Base-by-base conservation (phyloP, 2,113 vertebrate genomes). In the Vulpes lagopus region DNA sequence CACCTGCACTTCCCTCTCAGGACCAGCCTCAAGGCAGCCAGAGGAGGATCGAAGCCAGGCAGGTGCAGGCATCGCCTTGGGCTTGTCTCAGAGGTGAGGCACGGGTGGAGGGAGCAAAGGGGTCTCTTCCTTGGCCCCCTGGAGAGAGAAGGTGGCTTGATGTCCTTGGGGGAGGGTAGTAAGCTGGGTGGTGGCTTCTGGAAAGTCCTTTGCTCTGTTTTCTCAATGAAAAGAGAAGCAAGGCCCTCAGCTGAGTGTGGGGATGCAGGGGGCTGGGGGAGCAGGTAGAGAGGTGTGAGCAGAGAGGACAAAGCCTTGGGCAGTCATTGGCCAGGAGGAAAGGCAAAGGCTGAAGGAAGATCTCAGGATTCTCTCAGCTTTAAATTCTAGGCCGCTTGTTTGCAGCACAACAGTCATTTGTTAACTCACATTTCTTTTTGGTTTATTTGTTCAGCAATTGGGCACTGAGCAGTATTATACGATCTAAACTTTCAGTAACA, bases 271-370 rank as follows among this genome's bases (percentile, higher is more conserved):
- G 20, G 11, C 6, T 17, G 35, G 43, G 78, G 69, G 59, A 80
- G 35, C 32, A 30, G 17, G 23, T 17, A 20, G 20, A 27, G 69
- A 10, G 38, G 69, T 10, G 1, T 35, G 55, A 14, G 25, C 53
- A 11, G 30, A 51, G 67, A 53, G 92, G 5, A n/a, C 55, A 32
- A 2, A 38, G 6, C 7, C 35, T 35, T 35, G 60, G 27, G 43
- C 16, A 2, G 14, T 22, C 23, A 1, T 22, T 0, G 0, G 32
- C 27, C 60, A 16, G 74, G 30, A 16, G 55, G n/a, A 22, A 20
- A 17, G 30, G 38, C 10, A 8, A 22, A 85, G 43, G 2, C 1
- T 0, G 1, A 1, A 30, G 74, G 67, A 64, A 15, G 30, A 25
- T 16, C 23, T 10, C 30, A 19, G 32, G 85, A 82, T 64, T n/a